Evolutionary conservation across 35 echinoderm and acorn worm genomes (phyloP).

Genomic region (Lytechinus variegatus): DNA sequence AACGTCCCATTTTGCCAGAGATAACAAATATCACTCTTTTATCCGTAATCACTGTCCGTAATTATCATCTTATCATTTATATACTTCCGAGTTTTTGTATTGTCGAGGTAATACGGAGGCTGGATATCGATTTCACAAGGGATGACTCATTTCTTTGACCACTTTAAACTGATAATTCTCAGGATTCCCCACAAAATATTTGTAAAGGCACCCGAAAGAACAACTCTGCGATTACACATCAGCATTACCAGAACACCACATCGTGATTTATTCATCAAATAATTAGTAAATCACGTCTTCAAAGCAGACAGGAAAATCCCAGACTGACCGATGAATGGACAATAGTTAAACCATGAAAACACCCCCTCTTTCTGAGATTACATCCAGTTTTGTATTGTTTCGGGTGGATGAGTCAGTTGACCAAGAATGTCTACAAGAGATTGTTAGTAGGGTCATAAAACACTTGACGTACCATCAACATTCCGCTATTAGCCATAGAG

Average conservation of each 20-base stretch:
- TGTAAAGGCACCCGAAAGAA: neutral
- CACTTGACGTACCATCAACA: neutral
- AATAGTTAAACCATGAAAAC: neutral
- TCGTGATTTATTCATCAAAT: neutral
- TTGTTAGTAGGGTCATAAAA: neutral
- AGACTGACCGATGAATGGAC: neutral
- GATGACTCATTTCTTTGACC: neutral
- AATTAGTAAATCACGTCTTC: neutral
- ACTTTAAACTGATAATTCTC: neutral
- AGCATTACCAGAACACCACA: neutral
- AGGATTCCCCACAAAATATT: neutral
- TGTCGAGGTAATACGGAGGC: neutral
- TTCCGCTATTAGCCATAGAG: neutral
- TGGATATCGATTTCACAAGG: neutral
- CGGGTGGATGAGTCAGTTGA: neutral
- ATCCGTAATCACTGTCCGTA: too few relatives aligned
- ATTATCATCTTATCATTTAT: neutral
- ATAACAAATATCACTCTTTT: neutral
- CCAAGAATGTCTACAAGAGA: neutral
- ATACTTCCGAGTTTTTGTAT: neutral
- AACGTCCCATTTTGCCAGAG: neutral
- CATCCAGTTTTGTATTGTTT: neutral
- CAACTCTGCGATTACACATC: neutral
- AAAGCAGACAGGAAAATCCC: neutral
- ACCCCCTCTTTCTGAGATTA: neutral